Conservation (phyloP, 2,797 vertebrate genomes). For the Sphenopsis melanotis region DNA sequence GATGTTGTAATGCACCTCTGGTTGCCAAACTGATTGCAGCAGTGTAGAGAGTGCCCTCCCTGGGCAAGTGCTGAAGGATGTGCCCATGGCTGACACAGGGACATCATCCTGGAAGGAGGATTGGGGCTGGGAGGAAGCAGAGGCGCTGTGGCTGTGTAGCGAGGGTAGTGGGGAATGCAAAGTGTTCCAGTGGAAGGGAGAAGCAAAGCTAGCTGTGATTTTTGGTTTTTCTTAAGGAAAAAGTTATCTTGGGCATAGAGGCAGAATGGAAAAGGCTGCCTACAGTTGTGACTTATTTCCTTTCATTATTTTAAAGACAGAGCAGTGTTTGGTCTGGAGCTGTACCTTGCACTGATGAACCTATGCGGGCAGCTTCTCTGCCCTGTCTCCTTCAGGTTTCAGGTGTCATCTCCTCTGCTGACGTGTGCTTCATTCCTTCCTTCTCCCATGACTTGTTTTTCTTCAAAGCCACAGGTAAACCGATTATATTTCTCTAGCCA, state of each 20-base stretch:
- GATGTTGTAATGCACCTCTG: not conserved
- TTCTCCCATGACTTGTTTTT: not conserved
- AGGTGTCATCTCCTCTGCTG: conserved; percentile 1
- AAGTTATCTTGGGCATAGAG: not conserved
- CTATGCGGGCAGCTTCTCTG: not conserved
- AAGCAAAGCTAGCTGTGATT: not conserved
- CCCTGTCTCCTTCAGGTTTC: not conserved
- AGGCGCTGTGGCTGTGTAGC: not conserved
- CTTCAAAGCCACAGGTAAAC: not conserved
- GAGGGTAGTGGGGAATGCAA: not conserved
- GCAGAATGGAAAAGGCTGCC: not conserved
- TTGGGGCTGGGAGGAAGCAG: not conserved
- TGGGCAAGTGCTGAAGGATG: not conserved
- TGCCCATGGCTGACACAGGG: rapidly evolving
- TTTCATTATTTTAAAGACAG: not conserved
- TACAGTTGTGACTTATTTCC: not conserved
- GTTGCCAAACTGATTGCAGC: not conserved
- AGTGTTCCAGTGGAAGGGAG: not conserved
- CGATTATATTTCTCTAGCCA: not conserved
- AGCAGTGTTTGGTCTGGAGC: not conserved
- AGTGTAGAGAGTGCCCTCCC: not conserved
- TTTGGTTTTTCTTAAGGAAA: not conserved
- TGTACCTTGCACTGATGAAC: not conserved
- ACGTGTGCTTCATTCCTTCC: not conserved
- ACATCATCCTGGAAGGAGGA: not conserved